Conservation (phyloP, 2,888 invertebrate genomes). For the Ophioninae sp. region DNA sequence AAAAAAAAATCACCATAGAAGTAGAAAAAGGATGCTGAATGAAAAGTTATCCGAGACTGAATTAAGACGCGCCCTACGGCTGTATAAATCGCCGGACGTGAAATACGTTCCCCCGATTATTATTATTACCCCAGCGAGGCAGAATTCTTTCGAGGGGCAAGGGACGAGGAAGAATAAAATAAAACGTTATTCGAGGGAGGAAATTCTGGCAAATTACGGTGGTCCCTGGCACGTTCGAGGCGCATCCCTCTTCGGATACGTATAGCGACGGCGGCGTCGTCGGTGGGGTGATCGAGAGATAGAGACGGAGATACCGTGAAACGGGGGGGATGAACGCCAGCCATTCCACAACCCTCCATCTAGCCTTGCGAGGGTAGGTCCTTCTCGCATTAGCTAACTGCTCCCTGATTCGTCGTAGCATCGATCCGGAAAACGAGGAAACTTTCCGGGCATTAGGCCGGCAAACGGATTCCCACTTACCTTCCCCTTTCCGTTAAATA, state of each 20-base stretch:
- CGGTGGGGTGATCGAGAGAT: conserved; percentile 59
- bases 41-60: neutral
- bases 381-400: conserved; percentile 78
- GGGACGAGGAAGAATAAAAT: conserved; percentile 16
- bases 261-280: conserved; percentile 60
- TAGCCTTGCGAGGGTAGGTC: conserved; percentile 74
- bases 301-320: conserved; percentile 1
- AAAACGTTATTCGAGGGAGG: conserved; percentile 53
- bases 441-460: conserved; percentile 71
- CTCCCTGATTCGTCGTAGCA: conserved; percentile 77
- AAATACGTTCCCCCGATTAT: conserved; percentile 41
- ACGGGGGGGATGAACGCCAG: conserved; percentile 43
- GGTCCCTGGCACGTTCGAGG: conserved; percentile 68
- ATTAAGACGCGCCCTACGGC: neutral
- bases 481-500: neutral
- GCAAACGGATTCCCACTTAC: conserved; percentile 55
- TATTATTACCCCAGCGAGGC: conserved; percentile 15
- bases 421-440: conserved; percentile 75
- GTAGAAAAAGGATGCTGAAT: neutral
- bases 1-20: neutral
- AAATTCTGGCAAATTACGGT: conserved; percentile 66
- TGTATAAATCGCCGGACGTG: conserved; percentile 22
- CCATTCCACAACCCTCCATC: conserved; percentile 54
- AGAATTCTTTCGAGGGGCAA: conserved; percentile 52
- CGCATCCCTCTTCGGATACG: conserved; percentile 52